Evolutionary conservation across 2,113 vertebrate genomes (phyloP), one percentile per base, ranked within the genome.

Genomic region (Hemiprocne comata): DNA sequence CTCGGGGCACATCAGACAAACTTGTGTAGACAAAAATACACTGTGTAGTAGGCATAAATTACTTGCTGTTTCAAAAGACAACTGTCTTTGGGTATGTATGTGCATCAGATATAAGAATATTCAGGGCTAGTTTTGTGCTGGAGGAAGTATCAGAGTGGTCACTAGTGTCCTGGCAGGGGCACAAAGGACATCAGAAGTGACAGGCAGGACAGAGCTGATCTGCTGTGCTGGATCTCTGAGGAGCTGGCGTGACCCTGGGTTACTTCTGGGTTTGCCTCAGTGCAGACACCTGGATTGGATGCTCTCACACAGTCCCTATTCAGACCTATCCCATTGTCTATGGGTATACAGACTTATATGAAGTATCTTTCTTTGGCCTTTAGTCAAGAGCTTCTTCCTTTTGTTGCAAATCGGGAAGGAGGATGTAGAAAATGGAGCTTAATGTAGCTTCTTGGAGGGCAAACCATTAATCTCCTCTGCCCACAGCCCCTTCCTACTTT

Each of bases 381-480:
- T 67, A 42, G 64, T 90, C 87, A 95, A 96, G 55, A 64, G 26
- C 31, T 51, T 90, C 61, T 96, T 94, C 79, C 75, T 93, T 87
- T 90, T 33, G 9, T 72, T 84, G 61, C 72, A 89, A 31, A 40
- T 38, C 29, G 15, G 67, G 67, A 95, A 93, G 50, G 29, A 90
- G 21, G 73, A 78, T 86, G 42, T 85, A 84, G 80, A 90, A 94
- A 92, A 75, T 33, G 42, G 21, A 85, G 40, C 44, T 80, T 58
- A 40, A 23, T 36, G 72, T 44, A 38, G 60, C 29, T 91, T 89
- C 65, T 84, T 0, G 2, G 28, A 55, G 28, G 25, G 57, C 44
- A 71, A 90, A 48, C 61, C 18, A 54, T 57, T 88, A 8, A 40
- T 64, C 28, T 90, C 16, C 58, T 80, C 64, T 86, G 11, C 36